phyloP scores from a whole-genome alignment of 2,888 invertebrate species.

The Fissipunctia ypsillon region DNA sequence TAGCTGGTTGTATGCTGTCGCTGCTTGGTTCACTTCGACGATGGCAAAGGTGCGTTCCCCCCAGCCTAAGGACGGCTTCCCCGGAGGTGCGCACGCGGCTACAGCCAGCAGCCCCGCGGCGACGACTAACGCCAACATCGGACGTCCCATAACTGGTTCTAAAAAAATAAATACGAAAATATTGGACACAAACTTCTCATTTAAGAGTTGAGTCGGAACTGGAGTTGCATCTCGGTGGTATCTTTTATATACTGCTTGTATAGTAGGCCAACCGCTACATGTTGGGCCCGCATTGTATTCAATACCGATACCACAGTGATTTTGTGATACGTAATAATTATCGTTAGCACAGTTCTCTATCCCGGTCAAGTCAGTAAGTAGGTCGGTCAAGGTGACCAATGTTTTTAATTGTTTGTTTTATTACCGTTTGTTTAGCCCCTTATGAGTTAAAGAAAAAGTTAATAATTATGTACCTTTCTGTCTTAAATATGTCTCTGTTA shows the following conservation, averaged over 20 bases:
- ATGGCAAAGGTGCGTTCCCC: conserved; percentile 87
- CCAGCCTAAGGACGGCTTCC: conserved; percentile 86
- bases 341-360: conserved; percentile 86
- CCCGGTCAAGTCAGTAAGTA: conserved; percentile 84
- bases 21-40: conserved; percentile 88
- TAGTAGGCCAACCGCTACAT: conserved; percentile 89
- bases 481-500: background rate
- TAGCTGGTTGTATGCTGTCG: conserved; percentile 88
- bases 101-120: conserved; percentile 72
- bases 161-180: conserved; percentile 79
- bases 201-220: conserved; percentile 82
- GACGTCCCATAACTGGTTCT: conserved; percentile 85
- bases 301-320: conserved; percentile 79
- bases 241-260: conserved; percentile 86
- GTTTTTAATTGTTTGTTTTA: conserved; percentile 76
- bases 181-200: conserved; percentile 78
- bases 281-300: conserved; percentile 80
- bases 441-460: conserved; percentile 56
- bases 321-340: conserved; percentile 85
- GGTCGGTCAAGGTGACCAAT: conserved; percentile 85
- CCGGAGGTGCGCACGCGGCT: conserved; percentile 82
- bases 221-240: conserved; percentile 79
- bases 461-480: background rate
- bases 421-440: conserved; percentile 55
- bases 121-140: conserved; percentile 77